Evolutionary conservation across 2,888 invertebrate species (phyloP).

Genomic region (Agrochola litura): DNA sequence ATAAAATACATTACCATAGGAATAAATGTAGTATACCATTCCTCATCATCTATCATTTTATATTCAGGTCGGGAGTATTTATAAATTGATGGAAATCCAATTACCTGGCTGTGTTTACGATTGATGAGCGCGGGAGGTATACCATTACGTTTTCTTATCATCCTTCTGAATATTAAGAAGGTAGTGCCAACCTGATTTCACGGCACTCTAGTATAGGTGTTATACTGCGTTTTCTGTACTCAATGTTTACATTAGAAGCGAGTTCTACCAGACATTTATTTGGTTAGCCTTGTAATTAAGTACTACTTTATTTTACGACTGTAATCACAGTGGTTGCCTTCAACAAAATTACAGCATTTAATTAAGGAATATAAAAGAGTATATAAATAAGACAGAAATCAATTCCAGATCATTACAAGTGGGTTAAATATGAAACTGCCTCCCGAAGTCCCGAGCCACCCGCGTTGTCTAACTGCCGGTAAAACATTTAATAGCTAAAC

Average conservation of each 20-base stretch:
- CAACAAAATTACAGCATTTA: constrained; percentile 15
- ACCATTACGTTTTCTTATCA: constrained; percentile 48
- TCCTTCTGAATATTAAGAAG: constrained; percentile 51
- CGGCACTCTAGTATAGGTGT: not conserved
- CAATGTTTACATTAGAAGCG: not conserved
- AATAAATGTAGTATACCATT: constrained; percentile 75
- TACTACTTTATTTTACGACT: constrained; percentile 5
- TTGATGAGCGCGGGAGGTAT: constrained; percentile 46
- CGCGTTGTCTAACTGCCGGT: constrained; percentile 74
- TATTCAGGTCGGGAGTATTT: constrained; percentile 65
- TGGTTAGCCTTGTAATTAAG: no score
- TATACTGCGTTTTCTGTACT: constrained; percentile 3
- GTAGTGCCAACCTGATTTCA: constrained; percentile 11
- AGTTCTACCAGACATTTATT: not conserved
- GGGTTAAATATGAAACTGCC: constrained; percentile 73
- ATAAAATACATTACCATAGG: constrained; percentile 78
- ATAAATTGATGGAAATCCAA: constrained; percentile 66
- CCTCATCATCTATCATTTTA: constrained; percentile 75
- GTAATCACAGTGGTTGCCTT: not conserved
- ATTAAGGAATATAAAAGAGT: constrained; percentile 14
- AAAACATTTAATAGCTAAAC: constrained; percentile 81
- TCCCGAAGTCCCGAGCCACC: constrained; percentile 58
- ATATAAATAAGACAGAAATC: constrained; percentile 30
- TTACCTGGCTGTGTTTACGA: constrained; percentile 60
- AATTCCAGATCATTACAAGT: constrained; percentile 41